A percentile compares a stretch with the other conserved stretches of the same genome.
phyloP scores from a whole-genome alignment of 2,888 invertebrate species.

The Papilio gigon region DNA sequence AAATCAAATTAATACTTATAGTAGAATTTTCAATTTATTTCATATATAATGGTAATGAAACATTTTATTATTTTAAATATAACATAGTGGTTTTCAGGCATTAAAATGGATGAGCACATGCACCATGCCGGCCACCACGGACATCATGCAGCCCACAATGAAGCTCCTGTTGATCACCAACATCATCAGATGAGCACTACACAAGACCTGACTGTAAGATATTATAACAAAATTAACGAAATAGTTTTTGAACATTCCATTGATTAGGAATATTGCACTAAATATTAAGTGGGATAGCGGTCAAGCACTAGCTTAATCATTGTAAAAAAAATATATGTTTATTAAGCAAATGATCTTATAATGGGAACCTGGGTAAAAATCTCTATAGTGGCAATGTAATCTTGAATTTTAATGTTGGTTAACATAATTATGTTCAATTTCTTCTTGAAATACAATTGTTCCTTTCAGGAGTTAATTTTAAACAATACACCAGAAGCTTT shows the following conservation, averaged over 20 bases:
- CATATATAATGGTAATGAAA: too few species aligned
- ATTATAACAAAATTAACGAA: neutral
- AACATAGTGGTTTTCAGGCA: conserved; percentile 46
- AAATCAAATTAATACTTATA: too few species aligned
- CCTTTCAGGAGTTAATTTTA: conserved; percentile 54
- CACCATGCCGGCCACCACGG: conserved; percentile 55
- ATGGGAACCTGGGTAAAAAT: too few species aligned
- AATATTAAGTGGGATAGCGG: too few species aligned
- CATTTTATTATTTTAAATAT: neutral
- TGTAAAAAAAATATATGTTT: too few species aligned
- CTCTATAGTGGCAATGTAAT: too few species aligned
- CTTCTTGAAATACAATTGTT: neutral
- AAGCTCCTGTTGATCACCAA: conserved; percentile 50
- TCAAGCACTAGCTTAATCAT: too few species aligned
- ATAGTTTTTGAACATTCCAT: too few species aligned
- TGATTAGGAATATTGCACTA: too few species aligned
- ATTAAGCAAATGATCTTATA: neutral
- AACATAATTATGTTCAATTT: neutral
- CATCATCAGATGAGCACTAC: conserved; percentile 51
- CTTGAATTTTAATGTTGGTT: too few species aligned
- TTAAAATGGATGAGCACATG: conserved; percentile 52
- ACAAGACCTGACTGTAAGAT: conserved; percentile 51
- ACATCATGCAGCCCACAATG: conserved; percentile 49
- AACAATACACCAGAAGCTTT: conserved; percentile 48
- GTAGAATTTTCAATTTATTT: too few species aligned